A percentile compares a stretch with the other conserved stretches of the same genome.
Evolutionary conservation across 2,797 vertebrate species (phyloP).

Genomic region (Sciurus carolinensis): DNA sequence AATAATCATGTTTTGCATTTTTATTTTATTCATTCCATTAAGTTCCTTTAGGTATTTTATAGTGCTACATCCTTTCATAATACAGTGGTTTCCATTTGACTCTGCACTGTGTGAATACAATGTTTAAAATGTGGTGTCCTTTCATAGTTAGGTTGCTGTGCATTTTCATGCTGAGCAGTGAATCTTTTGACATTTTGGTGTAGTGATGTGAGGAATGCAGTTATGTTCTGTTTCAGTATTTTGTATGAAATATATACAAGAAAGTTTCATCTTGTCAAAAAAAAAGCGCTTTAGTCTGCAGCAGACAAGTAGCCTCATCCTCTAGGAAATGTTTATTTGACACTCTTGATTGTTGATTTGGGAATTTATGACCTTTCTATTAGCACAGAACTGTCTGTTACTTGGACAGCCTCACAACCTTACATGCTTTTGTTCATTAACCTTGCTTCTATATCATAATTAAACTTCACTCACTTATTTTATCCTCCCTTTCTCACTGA

Average conservation of each 20-base stretch:
- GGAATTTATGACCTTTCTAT: conserved; percentile 67
- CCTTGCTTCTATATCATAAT: not conserved
- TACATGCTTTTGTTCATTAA: conserved; percentile 2
- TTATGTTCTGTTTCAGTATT: conserved; percentile 60
- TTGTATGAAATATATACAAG: conserved; percentile 53
- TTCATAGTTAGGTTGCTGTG: conserved; percentile 48
- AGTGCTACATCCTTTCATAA: not conserved
- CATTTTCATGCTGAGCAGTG: conserved; percentile 58
- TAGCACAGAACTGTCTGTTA: conserved; percentile 5
- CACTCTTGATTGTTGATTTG: conserved; percentile 40
- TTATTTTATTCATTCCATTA: not conserved
- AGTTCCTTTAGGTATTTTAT: not conserved
- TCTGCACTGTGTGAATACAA: conserved; percentile 55
- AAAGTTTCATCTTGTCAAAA: conserved; percentile 54
- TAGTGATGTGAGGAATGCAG: conserved; percentile 66
- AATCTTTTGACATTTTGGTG: conserved; percentile 74
- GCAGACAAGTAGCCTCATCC: conserved; percentile 26
- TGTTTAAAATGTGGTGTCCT: not conserved
- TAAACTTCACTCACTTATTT: not conserved
- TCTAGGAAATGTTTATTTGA: conserved; percentile 51
- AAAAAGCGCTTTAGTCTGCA: not conserved
- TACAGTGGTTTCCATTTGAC: conserved; percentile 12
- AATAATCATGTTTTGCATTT: not conserved
- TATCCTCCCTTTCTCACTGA: not conserved
- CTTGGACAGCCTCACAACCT: conserved; percentile 12